Conservation (phyloP, 2,797 vertebrate species). For the Phataginus tricuspis region DNA sequence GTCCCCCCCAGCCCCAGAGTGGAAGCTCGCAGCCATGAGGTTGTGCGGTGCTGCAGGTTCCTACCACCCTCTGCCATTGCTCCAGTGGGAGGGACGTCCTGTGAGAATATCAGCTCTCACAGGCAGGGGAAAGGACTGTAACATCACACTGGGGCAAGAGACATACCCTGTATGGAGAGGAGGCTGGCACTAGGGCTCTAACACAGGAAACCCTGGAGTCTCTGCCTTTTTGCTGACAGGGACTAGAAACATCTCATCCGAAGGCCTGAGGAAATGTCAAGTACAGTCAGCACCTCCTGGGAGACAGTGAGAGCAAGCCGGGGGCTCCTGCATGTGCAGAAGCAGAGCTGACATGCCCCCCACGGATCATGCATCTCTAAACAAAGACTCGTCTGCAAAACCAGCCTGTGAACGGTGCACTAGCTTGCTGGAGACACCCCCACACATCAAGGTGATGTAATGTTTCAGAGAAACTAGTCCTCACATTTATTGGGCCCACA, state of each 20-base stretch:
- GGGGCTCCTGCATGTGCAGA: accelerated
- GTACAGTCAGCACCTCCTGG: neutral
- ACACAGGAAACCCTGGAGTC: neutral
- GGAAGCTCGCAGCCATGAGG: neutral
- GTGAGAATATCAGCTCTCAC: accelerated
- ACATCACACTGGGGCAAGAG: neutral
- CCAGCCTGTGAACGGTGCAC: neutral
- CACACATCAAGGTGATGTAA: neutral
- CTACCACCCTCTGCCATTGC: neutral
- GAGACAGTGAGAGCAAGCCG: neutral
- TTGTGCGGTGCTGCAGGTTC: neutral
- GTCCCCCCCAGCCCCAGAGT: neutral
- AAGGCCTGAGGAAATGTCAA: neutral
- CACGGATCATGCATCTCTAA: neutral
- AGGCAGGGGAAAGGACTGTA: neutral
- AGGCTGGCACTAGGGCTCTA: neutral
- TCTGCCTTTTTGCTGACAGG: neutral
- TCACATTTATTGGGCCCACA: neutral
- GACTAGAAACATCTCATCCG: neutral
- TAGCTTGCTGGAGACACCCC: neutral
- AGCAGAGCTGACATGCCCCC: neutral
- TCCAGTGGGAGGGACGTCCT: neutral
- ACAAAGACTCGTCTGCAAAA: neutral
- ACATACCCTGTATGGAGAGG: neutral
- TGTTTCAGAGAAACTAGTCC: neutral